These are phyloP conservation scores for Mesochorus sp. DNA, from an alignment of 2,888 invertebrate genomes.

Conservation along the genomic window DNA sequence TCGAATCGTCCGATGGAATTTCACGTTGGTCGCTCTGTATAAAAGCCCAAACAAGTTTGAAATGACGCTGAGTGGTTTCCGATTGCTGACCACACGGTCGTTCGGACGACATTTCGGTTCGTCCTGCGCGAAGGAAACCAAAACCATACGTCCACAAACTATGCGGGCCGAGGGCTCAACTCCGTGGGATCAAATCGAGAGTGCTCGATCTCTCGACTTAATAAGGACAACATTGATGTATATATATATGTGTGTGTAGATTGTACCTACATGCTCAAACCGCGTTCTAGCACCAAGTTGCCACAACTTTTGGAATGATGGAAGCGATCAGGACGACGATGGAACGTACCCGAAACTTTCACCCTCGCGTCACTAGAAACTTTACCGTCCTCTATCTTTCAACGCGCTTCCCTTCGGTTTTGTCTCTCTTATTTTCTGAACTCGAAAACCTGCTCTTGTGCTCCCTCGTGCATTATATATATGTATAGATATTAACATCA, in stretches of 20 bases:
- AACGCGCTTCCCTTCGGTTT: not conserved
- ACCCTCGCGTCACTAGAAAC: constrained; percentile 1
- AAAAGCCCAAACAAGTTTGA: constrained; percentile 10
- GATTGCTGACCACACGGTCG: constrained; percentile 2
- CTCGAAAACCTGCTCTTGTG: not conserved
- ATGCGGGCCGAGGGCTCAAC: not conserved
- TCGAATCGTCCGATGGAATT: not conserved
- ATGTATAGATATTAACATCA: too few relatives aligned
- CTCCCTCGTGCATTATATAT: not conserved
- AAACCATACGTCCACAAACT: constrained; percentile 3
- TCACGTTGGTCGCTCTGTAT: not conserved
- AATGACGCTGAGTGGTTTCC: constrained; percentile 30
- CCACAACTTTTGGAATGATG: constrained; percentile 1
- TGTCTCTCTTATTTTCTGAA: not conserved
- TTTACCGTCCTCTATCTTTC: not conserved
- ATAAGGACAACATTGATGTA: constrained; percentile 13
- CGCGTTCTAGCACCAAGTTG: not conserved
- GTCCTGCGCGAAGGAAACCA: not conserved
- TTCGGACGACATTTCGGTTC: constrained; percentile 22
- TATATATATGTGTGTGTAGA: not conserved
- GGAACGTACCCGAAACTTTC: constrained; percentile 11
- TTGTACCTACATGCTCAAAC: not conserved
- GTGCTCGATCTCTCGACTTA: constrained; percentile 7
- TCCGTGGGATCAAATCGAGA: not conserved
- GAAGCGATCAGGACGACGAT: constrained; percentile 4